A percentile compares a stretch with the other conserved stretches of the same genome.
phyloP scores from a whole-genome alignment of 2,888 invertebrate genomes.

The Pollenia labialis region DNA sequence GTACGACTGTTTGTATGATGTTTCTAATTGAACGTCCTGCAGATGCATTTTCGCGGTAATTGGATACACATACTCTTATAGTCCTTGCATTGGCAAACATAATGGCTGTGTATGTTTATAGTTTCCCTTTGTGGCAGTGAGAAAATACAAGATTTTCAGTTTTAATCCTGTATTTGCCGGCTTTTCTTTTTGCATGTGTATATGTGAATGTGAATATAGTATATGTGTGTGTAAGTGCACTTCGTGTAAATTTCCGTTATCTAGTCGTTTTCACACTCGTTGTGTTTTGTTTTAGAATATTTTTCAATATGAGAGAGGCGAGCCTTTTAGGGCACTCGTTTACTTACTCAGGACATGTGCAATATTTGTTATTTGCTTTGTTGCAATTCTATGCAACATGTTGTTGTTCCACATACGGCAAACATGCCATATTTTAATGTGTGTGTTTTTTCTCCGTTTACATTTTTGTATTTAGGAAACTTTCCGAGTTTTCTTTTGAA shows the following conservation, averaged over 20 bases:
- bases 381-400: slow-evolving; percentile 67
- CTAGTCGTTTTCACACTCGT: not conserved
- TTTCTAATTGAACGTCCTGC: slow-evolving; percentile 24
- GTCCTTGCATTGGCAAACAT: not conserved
- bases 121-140: not conserved
- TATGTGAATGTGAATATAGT: not conserved
- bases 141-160: not conserved
- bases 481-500: slow-evolving; percentile 33
- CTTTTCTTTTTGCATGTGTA: not conserved
- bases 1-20: not conserved
- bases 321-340: not conserved
- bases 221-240: not conserved
- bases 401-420: slow-evolving; percentile 47
- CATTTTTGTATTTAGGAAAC: not conserved
- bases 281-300: not conserved
- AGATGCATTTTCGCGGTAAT: slow-evolving; percentile 64
- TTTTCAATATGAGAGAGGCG: not conserved
- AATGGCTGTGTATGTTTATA: too few relatives aligned
- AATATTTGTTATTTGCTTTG: slow-evolving; percentile 29
- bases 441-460: not conserved
- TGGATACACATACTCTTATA: slow-evolving; percentile 21
- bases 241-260: slow-evolving; percentile 41
- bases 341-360: slow-evolving; percentile 49
- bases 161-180: not conserved
- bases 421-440: not conserved